Base-by-base conservation (phyloP, 2,888 invertebrate species). In the Lasioglossum pauxillum region DNA sequence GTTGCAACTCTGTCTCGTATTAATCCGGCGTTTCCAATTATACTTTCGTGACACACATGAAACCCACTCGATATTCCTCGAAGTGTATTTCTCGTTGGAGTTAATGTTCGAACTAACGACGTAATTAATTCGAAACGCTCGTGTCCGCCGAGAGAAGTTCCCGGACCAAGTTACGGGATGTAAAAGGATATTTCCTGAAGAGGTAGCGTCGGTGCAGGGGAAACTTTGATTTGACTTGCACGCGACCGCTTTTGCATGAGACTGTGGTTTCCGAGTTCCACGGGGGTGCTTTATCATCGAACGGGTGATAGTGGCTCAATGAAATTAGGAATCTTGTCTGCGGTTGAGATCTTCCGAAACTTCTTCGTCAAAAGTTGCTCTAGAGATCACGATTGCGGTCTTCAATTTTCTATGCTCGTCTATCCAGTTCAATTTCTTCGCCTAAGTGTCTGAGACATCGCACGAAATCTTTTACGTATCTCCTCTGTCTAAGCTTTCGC, bases 141-240 rank as follows among this genome's bases (percentile, higher is more conserved):
- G 77, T 84, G 88, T 86, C 84, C 90, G 69, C 31, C 64, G 84
- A 73, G 82, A 79, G 79, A 90, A 88, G 60, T 86, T 90, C 75
- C 57, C 60, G 46, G 75, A 31, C 69, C 38, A 80, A 83, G 80
- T 84, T 88, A 71, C 53, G 60, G 75, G 80, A 71, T 89, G 83
- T 84, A 84, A 88, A 90, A 88, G 84, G 84, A 90, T 83, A 85
- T 88, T 85, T 90, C 76, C 64, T 69, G 84, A 80, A 73, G 88
- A 89, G 82, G 67, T 64, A 78, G 60, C 75, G 44, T 53, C 72
- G 75, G 31, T 44, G 78, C 76, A 80, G 31, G 69, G 60, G 81
- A 85, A 89, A 90, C 88, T 90, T 90, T 88, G 90, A 90, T 90
- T 90, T 79, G 57, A 77, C 78, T 76, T 78, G 83, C 84, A 91